Evolutionary conservation across 2,797 vertebrate species (phyloP).

Genomic region (Fringilla coelebs): DNA sequence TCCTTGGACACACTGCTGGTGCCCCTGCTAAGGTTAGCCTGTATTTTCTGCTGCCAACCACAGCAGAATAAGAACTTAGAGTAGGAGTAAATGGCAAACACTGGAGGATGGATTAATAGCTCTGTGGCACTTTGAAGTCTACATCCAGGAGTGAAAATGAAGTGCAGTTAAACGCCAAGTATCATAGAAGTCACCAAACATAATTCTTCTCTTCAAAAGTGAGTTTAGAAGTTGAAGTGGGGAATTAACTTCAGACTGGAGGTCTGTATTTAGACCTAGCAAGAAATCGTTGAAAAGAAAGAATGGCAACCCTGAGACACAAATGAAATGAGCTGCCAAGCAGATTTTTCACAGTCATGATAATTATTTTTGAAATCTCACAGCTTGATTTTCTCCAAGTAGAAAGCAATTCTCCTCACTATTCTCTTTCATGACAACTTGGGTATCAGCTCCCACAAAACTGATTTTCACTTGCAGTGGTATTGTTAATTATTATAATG

Average conservation of each 20-base stretch:
- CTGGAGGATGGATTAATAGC: background rate
- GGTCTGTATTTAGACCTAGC: slow-evolving; percentile 59
- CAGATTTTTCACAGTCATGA: slow-evolving; percentile 59
- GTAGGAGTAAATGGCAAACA: background rate
- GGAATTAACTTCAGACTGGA: slow-evolving; percentile 56
- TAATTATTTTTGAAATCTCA: slow-evolving; percentile 61
- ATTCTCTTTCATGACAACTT: slow-evolving; percentile 43
- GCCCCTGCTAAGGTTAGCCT: background rate
- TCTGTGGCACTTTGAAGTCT: slow-evolving; percentile 17
- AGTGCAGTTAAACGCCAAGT: background rate
- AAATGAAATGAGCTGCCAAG: slow-evolving; percentile 47
- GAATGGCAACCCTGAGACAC: slow-evolving; percentile 33
- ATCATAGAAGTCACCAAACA: background rate
- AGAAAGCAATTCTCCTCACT: slow-evolving; percentile 52
- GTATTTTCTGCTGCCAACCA: background rate
- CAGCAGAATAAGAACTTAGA: background rate
- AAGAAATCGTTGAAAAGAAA: slow-evolving; percentile 55
- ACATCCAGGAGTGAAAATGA: background rate
- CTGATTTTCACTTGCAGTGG: slow-evolving; percentile 30
- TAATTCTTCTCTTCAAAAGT: slow-evolving; percentile 40
- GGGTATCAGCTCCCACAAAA: background rate
- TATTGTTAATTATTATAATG: slow-evolving; percentile 49
- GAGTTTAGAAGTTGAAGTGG: slow-evolving; percentile 30
- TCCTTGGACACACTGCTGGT: background rate
- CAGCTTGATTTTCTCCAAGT: slow-evolving; percentile 55